Evolutionary conservation across 2,113 vertebrate genomes (phyloP).

Genomic region (Vidua chalybeata): DNA sequence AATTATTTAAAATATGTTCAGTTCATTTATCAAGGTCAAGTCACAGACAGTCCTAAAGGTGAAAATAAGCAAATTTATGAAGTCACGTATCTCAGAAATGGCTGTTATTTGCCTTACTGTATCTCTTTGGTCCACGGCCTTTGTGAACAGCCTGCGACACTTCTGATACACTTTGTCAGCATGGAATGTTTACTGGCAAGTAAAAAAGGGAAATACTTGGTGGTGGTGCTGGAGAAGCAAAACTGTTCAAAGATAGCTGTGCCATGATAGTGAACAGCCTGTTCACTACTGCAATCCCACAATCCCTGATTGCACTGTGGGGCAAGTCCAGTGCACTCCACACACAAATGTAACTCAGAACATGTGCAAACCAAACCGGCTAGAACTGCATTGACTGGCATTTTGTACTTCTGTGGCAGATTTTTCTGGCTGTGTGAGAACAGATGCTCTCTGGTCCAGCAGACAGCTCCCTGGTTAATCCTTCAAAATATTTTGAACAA

Average conservation of each 20-base stretch:
- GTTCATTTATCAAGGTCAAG: not conserved
- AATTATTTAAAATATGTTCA: not conserved
- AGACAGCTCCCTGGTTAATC: not conserved
- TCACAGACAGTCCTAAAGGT: not conserved
- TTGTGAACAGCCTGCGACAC: not conserved
- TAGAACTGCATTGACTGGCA: not conserved
- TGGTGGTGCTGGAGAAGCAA: not conserved
- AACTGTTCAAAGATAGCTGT: not conserved
- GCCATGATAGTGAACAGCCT: not conserved
- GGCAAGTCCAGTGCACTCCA: not conserved
- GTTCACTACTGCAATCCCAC: not conserved
- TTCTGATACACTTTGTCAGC: not conserved
- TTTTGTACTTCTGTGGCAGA: not conserved
- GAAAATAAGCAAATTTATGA: not conserved
- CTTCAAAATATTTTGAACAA: not conserved
- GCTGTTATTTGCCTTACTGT: not conserved
- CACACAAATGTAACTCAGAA: not conserved
- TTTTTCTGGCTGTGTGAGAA: not conserved
- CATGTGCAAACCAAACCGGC: not conserved
- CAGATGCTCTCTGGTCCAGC: not conserved
- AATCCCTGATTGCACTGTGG: not conserved
- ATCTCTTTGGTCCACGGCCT: not conserved
- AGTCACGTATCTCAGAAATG: not conserved
- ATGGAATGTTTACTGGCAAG: not conserved
- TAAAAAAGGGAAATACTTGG: not conserved